A percentile compares a stretch with the other conserved stretches of the same genome.
Evolutionary conservation across 2,113 vertebrate genomes (phyloP).

Genomic region (Ia io): DNA sequence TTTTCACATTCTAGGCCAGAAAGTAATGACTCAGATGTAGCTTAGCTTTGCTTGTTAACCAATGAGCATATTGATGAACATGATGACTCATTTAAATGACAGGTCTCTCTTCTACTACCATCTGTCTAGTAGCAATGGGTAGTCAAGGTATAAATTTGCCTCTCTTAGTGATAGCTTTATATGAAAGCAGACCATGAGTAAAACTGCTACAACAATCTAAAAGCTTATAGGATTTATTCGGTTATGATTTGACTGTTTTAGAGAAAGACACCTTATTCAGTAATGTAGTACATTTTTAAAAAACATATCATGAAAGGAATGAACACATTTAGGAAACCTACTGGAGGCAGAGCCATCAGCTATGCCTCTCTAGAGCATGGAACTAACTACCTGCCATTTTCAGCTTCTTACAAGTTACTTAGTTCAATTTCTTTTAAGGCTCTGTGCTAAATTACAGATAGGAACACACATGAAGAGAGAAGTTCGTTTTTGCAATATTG

Average conservation of each 20-base stretch:
- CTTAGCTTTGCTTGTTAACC: slow-evolving; percentile 62
- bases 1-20: slow-evolving; percentile 45
- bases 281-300: background rate
- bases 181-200: background rate
- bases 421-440: too few species aligned
- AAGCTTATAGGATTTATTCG: background rate
- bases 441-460: background rate
- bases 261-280: background rate
- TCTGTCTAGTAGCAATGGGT: background rate
- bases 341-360: background rate
- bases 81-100: slow-evolving; percentile 61
- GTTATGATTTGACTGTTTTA: background rate
- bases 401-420: background rate
- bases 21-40: slow-evolving; percentile 42
- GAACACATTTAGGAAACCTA: background rate
- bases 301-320: background rate
- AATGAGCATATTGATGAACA: slow-evolving; percentile 55
- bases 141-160: background rate
- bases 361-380: background rate
- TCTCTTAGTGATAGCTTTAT: background rate
- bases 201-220: background rate
- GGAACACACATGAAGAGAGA: background rate
- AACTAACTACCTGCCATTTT: background rate
- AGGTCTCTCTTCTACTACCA: background rate
- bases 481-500: background rate